These are phyloP conservation scores for Hemistola chrysoprasaria DNA, from an alignment of 2,888 invertebrate species.

Conservation along the genomic window DNA sequence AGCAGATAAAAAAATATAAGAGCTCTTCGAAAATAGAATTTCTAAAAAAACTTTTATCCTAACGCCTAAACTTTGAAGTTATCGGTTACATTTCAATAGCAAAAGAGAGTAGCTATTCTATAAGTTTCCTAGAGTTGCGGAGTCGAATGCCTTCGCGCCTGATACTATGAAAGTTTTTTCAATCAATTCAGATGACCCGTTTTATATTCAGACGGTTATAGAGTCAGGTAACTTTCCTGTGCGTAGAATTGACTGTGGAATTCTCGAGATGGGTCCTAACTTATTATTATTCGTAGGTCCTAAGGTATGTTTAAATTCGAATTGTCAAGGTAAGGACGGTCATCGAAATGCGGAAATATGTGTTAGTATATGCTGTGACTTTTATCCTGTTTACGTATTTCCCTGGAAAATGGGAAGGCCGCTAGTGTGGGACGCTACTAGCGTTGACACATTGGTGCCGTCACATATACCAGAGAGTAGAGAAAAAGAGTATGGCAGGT, in stretches of 20 bases:
- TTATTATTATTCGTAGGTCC: conserved; percentile 29
- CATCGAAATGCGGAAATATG: no score
- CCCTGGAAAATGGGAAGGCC: no score
- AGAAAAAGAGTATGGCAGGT: no score
- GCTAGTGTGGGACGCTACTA: no score
- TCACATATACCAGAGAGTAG: no score
- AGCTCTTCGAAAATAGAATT: conserved; percentile 2
- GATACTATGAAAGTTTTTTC: conserved; percentile 49
- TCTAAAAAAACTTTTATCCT: conserved; percentile 6
- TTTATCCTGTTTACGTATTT: no score
- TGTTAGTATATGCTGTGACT: no score
- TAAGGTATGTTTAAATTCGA: conserved; percentile 20
- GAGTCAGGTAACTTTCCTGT: conserved; percentile 52
- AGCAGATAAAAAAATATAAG: background rate
- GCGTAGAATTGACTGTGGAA: conserved; percentile 34
- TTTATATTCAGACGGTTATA: conserved; percentile 66
- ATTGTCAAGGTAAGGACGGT: no score
- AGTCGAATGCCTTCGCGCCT: conserved; percentile 16
- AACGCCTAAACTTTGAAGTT: conserved; percentile 12
- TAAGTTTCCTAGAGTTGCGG: conserved; percentile 15
- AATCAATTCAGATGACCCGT: conserved; percentile 60
- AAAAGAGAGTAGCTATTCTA: conserved; percentile 16
- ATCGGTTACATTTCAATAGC: conserved; percentile 18
- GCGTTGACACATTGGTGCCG: no score
- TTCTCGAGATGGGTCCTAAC: conserved; percentile 35